Evolutionary conservation across 2,888 invertebrate species (phyloP), one percentile per base, ranked within the genome.

Genomic region (Shargacucullia verbasci): DNA sequence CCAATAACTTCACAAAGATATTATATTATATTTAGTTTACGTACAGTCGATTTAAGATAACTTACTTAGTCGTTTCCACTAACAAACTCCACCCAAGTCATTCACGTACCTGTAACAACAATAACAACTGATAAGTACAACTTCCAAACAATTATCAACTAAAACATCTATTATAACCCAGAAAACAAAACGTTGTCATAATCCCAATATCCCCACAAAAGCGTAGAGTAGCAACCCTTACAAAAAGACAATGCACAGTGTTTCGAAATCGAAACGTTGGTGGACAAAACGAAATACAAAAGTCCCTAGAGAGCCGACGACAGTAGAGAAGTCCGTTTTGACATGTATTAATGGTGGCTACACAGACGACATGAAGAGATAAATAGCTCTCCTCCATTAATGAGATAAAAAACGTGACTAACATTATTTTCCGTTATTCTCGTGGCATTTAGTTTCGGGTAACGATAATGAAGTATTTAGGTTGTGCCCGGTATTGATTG

Each of bases 341-440:
- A 91, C 90, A 84, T 81, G 76, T 89, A 91, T 90, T 90, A 91
- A 91, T 91, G 89, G 83, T 83, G 67, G 77, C 65, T 57, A 65
- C 73, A 81, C 75, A 84, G 83, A 81, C 85, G 86, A 86, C 86
- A 85, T 71, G 79, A 70, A 76, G 79, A 87, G 90, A 91, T 90
- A 91, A 89, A 91, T 90, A 88, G 86, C 83, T 73, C 72, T 73
- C 77, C 76, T 76, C 82, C 87, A 88, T 89, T 90, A 90, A 91
- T 90, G 89, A 90, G 87, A 90, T 88, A 90, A 89, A 89, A 89
- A 90, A 87, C 74, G 88, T 89, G 89, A 76, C 75, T 57, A 64
- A 70, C 64, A 67, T 73, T 74, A 71, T 71, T 77, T 77, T 77
- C 78, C 67, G 76, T 73, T 76, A 76, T 76, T 77, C 70, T 73